Conservation (phyloP, 2,797 vertebrate genomes). For the Acanthurus tractus region DNA sequence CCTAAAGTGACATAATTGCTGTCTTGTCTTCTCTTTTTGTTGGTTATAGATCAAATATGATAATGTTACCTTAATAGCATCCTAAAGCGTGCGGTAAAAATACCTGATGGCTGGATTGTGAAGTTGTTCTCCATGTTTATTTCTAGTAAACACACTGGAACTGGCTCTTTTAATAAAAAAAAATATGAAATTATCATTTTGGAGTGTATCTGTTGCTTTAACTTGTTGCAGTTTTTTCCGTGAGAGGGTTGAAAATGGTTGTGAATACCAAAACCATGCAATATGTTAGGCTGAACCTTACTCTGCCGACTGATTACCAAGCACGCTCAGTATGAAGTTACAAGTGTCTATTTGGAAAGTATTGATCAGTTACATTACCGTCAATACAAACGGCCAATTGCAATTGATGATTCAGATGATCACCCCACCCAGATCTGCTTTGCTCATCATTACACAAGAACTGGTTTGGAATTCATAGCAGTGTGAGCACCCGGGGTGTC, state of each 20-base stretch:
- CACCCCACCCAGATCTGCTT: slow-evolving; percentile 64
- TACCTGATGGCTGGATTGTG: slow-evolving; percentile 77
- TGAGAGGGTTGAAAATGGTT: not conserved
- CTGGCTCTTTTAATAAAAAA: slow-evolving; percentile 83
- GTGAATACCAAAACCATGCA: slow-evolving; percentile 22
- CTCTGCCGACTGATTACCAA: slow-evolving; percentile 34
- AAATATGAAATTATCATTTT: slow-evolving; percentile 18
- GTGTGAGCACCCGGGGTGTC: slow-evolving; percentile 61
- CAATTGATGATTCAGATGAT: slow-evolving; percentile 76
- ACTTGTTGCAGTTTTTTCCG: not conserved
- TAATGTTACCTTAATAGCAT: slow-evolving; percentile 65
- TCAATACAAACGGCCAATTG: slow-evolving; percentile 79
- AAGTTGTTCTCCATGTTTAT: slow-evolving; percentile 75
- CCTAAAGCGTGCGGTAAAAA: slow-evolving; percentile 70
- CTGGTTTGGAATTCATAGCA: slow-evolving; percentile 61
- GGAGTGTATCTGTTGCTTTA: slow-evolving; percentile 22
- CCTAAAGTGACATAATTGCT: slow-evolving; percentile 55
- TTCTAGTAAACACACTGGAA: slow-evolving; percentile 79
- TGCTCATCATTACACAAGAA: slow-evolving; percentile 78
- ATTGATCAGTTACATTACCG: slow-evolving; percentile 71
- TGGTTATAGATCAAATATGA: slow-evolving; percentile 64
- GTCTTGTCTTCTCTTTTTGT: slow-evolving; percentile 63
- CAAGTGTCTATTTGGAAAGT: slow-evolving; percentile 80
- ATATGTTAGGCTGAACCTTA: slow-evolving; percentile 21
- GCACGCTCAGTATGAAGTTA: slow-evolving; percentile 55